These are phyloP conservation scores for Heliconius erato DNA, from an alignment of 2,888 invertebrate genomes.

Conservation along the genomic window DNA sequence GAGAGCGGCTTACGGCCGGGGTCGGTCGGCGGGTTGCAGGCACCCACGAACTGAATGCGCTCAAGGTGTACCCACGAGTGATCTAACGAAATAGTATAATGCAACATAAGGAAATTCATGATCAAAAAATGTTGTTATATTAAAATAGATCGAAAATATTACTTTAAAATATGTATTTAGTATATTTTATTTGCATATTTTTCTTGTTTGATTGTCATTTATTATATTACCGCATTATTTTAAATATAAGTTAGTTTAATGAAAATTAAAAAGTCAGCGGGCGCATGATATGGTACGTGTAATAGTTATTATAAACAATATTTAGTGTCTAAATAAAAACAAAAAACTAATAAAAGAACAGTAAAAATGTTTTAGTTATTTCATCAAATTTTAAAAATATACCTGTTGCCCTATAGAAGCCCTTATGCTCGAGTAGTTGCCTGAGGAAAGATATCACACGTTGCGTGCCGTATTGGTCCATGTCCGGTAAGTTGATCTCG, in stretches of 20 bases:
- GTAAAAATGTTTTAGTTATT: too few species aligned
- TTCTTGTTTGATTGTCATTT: too few species aligned
- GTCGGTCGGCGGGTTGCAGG: constrained; percentile 99
- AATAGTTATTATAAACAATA: neutral
- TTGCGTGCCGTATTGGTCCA: constrained; percentile 99
- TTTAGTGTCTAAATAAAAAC: neutral
- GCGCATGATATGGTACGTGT: too few species aligned
- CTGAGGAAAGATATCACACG: constrained; percentile 99
- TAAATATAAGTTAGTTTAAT: too few species aligned
- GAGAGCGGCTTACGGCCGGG: constrained; percentile 98
- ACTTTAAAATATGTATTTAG: too few species aligned
- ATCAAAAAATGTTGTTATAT: too few species aligned
- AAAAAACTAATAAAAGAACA: too few species aligned
- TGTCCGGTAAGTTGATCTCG: constrained; percentile 99
- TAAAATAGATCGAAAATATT: too few species aligned
- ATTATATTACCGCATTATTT: too few species aligned
- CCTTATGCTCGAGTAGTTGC: constrained; percentile 98
- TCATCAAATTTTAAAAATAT: neutral
- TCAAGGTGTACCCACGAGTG: constrained; percentile 99
- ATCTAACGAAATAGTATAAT: constrained; percentile 80
- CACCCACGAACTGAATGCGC: constrained; percentile 99
- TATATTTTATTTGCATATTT: too few species aligned
- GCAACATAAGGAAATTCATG: too few species aligned
- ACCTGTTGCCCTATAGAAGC: constrained; percentile 93
- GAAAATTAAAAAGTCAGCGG: too few species aligned